Evolutionary conservation across 1,140 invertebrate genomes (phyloP).

Genomic region (Drosophila tani): DNA sequence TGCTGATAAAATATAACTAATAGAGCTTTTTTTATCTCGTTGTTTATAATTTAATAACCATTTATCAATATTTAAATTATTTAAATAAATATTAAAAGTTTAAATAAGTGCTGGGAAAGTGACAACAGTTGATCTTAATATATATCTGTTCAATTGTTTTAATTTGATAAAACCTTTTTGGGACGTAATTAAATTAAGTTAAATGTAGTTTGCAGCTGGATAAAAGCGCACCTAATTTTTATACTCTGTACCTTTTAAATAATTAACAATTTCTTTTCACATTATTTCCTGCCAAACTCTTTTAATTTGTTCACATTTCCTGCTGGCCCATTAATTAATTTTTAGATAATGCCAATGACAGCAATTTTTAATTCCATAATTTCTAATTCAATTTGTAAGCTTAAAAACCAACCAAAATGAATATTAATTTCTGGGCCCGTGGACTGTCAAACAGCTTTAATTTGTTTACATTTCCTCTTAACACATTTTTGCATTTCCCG

Average conservation of each 20-base stretch:
- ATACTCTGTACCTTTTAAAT: not conserved
- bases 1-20: not conserved
- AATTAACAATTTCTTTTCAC: not conserved
- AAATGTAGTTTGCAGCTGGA: too few relatives aligned
- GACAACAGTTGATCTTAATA: too few relatives aligned
- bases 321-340: not conserved
- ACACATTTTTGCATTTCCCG: constrained; percentile 17
- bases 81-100: too few relatives aligned
- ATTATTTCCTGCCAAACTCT: not conserved
- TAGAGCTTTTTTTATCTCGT: not conserved
- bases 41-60: not conserved
- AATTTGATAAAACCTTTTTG: too few relatives aligned
- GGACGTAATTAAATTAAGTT: too few relatives aligned
- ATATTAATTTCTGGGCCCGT: constrained; percentile 13
- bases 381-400: constrained; percentile 7
- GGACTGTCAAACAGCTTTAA: constrained; percentile 22
- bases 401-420: not conserved
- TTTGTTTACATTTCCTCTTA: constrained; percentile 29
- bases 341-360: not conserved
- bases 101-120: too few relatives aligned
- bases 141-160: too few relatives aligned
- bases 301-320: not conserved
- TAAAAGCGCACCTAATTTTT: too few relatives aligned
- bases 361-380: not conserved
- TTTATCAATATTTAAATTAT: not conserved